phyloP scores from a whole-genome alignment of 2,888 invertebrate species.

The Hermodice carunculata region DNA sequence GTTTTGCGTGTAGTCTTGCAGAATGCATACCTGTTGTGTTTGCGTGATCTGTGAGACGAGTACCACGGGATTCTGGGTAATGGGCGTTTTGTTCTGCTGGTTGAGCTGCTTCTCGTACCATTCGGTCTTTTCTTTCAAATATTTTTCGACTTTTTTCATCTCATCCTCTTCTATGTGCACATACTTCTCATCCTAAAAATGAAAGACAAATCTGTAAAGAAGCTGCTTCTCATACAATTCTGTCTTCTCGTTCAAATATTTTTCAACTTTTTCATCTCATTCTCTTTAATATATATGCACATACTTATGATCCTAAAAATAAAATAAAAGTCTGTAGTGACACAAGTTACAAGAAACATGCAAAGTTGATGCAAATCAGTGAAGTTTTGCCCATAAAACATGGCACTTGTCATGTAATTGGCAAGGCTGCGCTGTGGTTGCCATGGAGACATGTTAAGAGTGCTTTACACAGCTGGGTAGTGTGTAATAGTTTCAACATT shows the following conservation, averaged over 20 bases:
- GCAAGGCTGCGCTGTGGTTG: no score
- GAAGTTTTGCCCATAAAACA: no score
- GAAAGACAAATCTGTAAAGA: neutral
- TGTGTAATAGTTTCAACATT: no score
- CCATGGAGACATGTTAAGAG: no score
- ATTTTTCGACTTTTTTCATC: slow-evolving; percentile 81
- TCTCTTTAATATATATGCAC: no score
- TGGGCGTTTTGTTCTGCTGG: slow-evolving; percentile 77
- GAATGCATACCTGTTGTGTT: slow-evolving; percentile 83
- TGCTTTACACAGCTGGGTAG: no score
- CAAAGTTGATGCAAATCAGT: no score
- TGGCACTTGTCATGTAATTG: no score
- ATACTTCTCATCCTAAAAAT: slow-evolving; percentile 67
- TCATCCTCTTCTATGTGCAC: slow-evolving; percentile 79
- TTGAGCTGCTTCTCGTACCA: slow-evolving; percentile 87
- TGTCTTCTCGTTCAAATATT: neutral
- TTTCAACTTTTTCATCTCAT: neutral
- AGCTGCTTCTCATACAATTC: neutral
- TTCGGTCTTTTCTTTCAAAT: slow-evolving; percentile 78
- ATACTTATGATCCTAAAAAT: no score
- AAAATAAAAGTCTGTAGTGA: no score
- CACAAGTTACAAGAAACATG: no score
- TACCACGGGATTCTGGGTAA: slow-evolving; percentile 79
- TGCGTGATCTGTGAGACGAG: slow-evolving; percentile 84
- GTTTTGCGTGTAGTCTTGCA: no score